Evolutionary conservation across 2,888 invertebrate genomes (phyloP).

Genomic region (Phlogophora meticulosa): DNA sequence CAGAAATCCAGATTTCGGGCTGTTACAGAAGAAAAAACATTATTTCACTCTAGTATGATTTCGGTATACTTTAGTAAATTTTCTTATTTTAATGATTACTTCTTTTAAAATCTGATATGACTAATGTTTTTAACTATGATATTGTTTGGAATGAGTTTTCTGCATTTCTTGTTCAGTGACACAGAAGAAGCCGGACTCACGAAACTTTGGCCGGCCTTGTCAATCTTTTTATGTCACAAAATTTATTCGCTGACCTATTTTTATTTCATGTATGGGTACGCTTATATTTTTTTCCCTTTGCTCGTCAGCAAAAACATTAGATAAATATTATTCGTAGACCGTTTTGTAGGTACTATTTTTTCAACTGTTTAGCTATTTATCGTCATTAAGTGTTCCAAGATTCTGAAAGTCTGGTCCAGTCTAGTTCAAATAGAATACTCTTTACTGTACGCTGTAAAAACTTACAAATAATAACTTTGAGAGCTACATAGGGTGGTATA

Average conservation of each 20-base stretch:
- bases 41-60: no score
- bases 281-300: conserved; percentile 30
- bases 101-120: no score
- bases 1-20: no score
- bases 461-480: no score
- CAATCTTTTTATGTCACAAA: conserved; percentile 69
- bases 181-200: conserved; percentile 8
- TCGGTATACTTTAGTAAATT: no score
- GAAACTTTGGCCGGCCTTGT: conserved; percentile 76
- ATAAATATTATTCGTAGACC: conserved; percentile 21
- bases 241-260: conserved; percentile 66
- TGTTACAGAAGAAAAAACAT: no score
- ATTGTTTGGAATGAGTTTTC: not conserved
- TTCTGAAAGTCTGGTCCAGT: not conserved
- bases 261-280: conserved; percentile 47
- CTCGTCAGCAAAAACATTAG: conserved; percentile 18
- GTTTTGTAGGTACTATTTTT: not conserved
- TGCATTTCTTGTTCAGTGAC: not conserved
- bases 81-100: no score
- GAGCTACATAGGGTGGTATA: no score
- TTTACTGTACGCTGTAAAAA: no score
- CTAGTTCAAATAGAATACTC: no score
- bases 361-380: not conserved
- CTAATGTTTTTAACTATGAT: not conserved
- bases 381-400: no score